Percentiles rank a stretch among this genome's conserved stretches.
phyloP scores from a whole-genome alignment of 2,888 invertebrate species.

The Diadromus collaris region DNA sequence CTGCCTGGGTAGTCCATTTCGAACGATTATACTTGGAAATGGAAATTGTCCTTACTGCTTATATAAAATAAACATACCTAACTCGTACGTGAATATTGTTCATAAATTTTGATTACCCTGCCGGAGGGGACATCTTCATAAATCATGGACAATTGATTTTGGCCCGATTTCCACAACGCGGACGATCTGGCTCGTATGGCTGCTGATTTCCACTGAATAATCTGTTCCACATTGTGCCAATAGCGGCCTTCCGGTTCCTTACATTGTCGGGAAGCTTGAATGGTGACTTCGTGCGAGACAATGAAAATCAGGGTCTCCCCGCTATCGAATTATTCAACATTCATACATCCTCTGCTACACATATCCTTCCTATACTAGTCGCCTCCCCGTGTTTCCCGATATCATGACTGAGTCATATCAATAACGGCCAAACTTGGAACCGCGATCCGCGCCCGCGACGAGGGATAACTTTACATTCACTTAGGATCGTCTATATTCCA shows the following conservation, averaged over 20 bases:
- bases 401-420: slow-evolving; percentile 55
- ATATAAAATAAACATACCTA: neutral
- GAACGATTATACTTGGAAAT: neutral
- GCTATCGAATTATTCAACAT: slow-evolving; percentile 36
- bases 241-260: neutral
- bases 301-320: slow-evolving; percentile 26
- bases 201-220: neutral
- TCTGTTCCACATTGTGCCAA: slow-evolving; percentile 1
- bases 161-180: neutral
- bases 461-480: slow-evolving; percentile 53
- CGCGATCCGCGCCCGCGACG: slow-evolving; percentile 6
- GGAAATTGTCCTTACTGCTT: neutral
- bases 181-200: neutral
- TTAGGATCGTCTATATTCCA: slow-evolving; percentile 39
- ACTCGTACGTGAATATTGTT: neutral
- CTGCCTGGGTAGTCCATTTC: neutral
- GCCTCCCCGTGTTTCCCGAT: slow-evolving; percentile 26
- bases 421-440: slow-evolving; percentile 51
- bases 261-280: slow-evolving; percentile 14
- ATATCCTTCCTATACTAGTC: slow-evolving; percentile 24
- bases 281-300: slow-evolving; percentile 12
- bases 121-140: neutral
- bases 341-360: slow-evolving; percentile 7
- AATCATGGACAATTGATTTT: neutral
- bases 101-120: neutral